Evolutionary conservation across 2,113 vertebrate genomes (phyloP).

Genomic region (human): GRCh38 chr7:99648501-99649000

Average conservation of each 20-base stretch:
- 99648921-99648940: background rate
- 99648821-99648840: background rate
- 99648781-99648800: background rate
- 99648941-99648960: background rate
- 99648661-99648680: background rate
- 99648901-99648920: background rate
- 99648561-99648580: background rate
- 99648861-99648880: background rate
- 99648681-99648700: background rate
- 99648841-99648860: background rate
- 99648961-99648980: background rate
- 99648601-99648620: background rate
- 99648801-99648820: background rate
- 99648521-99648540: background rate
- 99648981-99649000: background rate
- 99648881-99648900: background rate
- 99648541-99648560: background rate
- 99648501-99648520: conserved; percentile 31
- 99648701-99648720: background rate
- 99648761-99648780: background rate
- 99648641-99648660: background rate
- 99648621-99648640: background rate
- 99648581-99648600: background rate
- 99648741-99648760: background rate
- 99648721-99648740: background rate